These are phyloP conservation scores for Macropus fuliginosus DNA, from an alignment of 2,797 vertebrate genomes.

Conservation along the genomic window DNA sequence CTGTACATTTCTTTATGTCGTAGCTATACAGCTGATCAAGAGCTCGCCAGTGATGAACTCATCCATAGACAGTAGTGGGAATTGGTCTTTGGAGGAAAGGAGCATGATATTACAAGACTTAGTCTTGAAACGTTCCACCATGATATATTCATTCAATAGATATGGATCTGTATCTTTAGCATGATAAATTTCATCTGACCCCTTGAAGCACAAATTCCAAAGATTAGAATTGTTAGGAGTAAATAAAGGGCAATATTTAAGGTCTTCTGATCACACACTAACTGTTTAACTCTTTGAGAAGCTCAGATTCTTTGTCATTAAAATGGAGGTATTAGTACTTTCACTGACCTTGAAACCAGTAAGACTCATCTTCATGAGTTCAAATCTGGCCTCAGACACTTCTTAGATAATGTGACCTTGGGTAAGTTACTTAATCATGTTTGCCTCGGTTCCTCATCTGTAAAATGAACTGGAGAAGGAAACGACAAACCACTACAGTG, in stretches of 20 bases:
- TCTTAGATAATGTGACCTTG: background rate
- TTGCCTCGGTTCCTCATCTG: background rate
- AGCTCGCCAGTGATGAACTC: constrained; percentile 72
- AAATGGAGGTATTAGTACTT: background rate
- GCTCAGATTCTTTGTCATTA: background rate
- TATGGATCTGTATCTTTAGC: background rate
- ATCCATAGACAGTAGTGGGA: constrained; percentile 72
- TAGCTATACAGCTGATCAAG: constrained; percentile 67
- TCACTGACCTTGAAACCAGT: background rate
- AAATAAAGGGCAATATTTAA: background rate
- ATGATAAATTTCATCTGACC: background rate
- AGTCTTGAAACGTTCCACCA: constrained; percentile 63
- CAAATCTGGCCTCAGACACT: background rate
- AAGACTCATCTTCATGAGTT: background rate
- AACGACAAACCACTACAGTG: background rate
- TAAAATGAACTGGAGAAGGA: background rate
- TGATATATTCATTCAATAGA: background rate
- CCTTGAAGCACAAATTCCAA: background rate
- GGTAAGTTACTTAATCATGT: background rate
- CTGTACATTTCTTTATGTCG: constrained; percentile 77
- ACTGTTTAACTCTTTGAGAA: background rate
- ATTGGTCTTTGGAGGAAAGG: constrained; percentile 69
- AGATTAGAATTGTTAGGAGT: background rate
- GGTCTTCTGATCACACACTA: background rate
- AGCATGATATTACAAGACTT: constrained; percentile 69